A percentile compares a stretch with the other conserved stretches of the same genome.
phyloP scores from a whole-genome alignment of 2,888 invertebrate genomes.

The Ochropleura leucogaster region DNA sequence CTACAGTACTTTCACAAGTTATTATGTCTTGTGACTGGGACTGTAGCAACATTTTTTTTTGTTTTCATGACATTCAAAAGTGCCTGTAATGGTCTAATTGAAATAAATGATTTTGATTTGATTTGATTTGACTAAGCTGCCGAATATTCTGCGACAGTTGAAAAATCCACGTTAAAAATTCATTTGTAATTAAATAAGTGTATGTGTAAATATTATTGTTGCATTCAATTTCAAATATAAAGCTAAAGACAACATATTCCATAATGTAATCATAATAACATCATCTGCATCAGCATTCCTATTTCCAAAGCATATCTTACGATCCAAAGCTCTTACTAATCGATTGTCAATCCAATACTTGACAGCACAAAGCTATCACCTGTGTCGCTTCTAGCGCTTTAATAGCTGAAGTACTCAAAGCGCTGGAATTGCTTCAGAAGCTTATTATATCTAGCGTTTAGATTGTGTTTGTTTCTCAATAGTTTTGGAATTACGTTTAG shows the following conservation, averaged over 20 bases:
- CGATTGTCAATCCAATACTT: conserved; percentile 26
- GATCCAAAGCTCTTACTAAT: conserved; percentile 19
- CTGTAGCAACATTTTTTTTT: too few relatives aligned
- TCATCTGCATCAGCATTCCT: conserved; percentile 9
- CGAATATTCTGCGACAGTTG: too few relatives aligned
- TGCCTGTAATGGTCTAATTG: too few relatives aligned
- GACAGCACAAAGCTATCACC: conserved; percentile 38
- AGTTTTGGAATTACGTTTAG: conserved; percentile 13
- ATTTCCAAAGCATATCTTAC: conserved; percentile 5
- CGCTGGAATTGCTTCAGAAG: conserved; percentile 27
- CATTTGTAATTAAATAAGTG: too few relatives aligned
- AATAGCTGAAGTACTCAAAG: conserved; percentile 3
- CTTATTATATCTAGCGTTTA: conserved; percentile 4
- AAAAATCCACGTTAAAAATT: too few relatives aligned
- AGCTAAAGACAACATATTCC: neutral
- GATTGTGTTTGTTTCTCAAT: conserved; percentile 5
- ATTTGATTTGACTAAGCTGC: too few relatives aligned
- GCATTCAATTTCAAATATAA: neutral
- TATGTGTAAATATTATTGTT: too few relatives aligned
- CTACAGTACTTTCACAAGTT: too few relatives aligned
- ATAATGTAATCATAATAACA: neutral
- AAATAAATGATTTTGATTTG: too few relatives aligned
- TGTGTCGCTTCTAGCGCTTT: conserved; percentile 24
- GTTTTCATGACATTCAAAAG: too few relatives aligned
- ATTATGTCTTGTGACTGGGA: too few relatives aligned